Evolutionary conservation across 2,888 invertebrate genomes (phyloP).

Genomic region (Spialia ferax): DNA sequence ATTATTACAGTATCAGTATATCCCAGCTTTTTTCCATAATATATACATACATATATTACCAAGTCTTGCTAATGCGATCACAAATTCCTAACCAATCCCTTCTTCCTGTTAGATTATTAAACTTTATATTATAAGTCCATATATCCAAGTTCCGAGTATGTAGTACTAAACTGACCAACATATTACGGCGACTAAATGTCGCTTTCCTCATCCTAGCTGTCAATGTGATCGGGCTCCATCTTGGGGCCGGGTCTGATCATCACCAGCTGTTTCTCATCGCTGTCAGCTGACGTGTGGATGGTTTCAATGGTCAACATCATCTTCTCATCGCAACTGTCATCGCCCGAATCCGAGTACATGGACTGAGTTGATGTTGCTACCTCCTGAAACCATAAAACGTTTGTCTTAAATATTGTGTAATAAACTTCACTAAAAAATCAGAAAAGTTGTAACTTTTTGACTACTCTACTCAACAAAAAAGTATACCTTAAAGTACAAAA

Average conservation of each 20-base stretch:
- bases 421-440: too few relatives aligned
- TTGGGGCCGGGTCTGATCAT: constrained; percentile 69
- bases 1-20: not conserved
- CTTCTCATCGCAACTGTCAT: constrained; percentile 91
- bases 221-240: constrained; percentile 67
- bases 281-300: constrained; percentile 87
- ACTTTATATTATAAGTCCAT: not conserved
- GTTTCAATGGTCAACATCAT: constrained; percentile 91
- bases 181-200: constrained; percentile 53
- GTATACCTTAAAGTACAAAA: too few relatives aligned
- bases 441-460: too few relatives aligned
- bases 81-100: not conserved
- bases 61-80: constrained; percentile 14
- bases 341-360: constrained; percentile 90
- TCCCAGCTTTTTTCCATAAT: constrained; percentile 10
- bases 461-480: too few relatives aligned
- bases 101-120: not conserved
- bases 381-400: constrained; percentile 76
- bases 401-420: not conserved
- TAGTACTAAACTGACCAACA: constrained; percentile 24
- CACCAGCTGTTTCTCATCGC: constrained; percentile 76
- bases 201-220: constrained; percentile 68
- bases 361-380: constrained; percentile 91
- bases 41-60: not conserved
- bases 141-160: not conserved